These are phyloP conservation scores for Temnothorax unifasciatus DNA, from an alignment of 2,888 invertebrate genomes.

Conservation along the genomic window DNA sequence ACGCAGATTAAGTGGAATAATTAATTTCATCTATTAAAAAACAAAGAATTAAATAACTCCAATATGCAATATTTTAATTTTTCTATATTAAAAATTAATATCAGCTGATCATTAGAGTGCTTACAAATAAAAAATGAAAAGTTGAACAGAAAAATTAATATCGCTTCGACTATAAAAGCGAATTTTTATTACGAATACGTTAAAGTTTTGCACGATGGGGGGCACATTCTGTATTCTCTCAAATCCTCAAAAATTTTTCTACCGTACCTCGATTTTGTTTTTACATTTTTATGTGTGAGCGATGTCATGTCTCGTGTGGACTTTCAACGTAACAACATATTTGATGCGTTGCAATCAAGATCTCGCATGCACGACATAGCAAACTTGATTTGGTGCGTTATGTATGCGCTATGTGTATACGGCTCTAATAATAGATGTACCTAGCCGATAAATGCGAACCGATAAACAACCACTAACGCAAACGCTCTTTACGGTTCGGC, in stretches of 20 bases:
- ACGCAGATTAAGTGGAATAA: background rate
- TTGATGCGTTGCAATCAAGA: conserved; percentile 1
- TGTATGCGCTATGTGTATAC: background rate
- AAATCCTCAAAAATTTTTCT: background rate
- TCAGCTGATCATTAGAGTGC: background rate
- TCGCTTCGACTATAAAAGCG: background rate
- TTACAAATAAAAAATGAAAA: background rate
- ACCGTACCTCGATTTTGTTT: conserved; percentile 7
- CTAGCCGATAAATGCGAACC: conserved; percentile 37
- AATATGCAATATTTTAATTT: background rate
- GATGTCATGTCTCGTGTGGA: background rate
- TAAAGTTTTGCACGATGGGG: background rate
- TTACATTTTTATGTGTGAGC: background rate
- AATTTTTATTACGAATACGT: background rate
- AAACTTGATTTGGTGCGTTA: conserved; percentile 26
- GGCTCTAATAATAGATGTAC: conserved; percentile 58
- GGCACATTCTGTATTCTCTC: background rate
- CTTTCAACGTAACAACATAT: background rate
- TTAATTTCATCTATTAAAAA: background rate
- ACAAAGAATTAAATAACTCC: background rate
- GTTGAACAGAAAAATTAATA: background rate
- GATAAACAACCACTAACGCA: conserved; percentile 54
- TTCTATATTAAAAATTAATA: conserved; percentile 2
- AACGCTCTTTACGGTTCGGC: conserved; percentile 23
- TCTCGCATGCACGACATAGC: background rate